These are phyloP conservation scores for Luperina testacea DNA, from an alignment of 2,888 invertebrate genomes.

Conservation along the genomic window DNA sequence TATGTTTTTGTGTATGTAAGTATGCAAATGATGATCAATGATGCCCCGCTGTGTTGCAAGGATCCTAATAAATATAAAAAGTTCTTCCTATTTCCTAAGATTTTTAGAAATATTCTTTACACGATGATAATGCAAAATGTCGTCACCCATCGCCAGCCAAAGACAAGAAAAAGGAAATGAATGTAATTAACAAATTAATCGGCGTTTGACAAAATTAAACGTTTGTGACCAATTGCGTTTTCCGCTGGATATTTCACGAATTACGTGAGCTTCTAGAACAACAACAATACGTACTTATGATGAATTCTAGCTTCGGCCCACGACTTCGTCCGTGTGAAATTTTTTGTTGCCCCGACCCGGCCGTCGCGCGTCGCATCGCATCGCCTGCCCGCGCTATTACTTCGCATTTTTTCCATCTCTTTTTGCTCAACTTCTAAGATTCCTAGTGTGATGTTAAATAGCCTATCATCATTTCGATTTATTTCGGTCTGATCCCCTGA, in stretches of 20 bases:
- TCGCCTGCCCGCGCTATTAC: too few species aligned
- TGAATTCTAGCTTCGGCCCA: too few species aligned
- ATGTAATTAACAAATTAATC: slow-evolving; percentile 45
- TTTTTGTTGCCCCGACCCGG: too few species aligned
- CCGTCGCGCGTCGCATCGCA: too few species aligned
- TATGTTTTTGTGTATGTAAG: too few species aligned
- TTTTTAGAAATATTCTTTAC: slow-evolving; percentile 13
- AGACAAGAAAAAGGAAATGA: slow-evolving; percentile 51
- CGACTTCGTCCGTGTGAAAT: too few species aligned
- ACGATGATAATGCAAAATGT: slow-evolving; percentile 33
- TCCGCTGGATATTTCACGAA: slow-evolving; percentile 32
- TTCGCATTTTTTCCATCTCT: too few species aligned
- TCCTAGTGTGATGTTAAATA: too few species aligned
- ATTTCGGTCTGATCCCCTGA: too few species aligned
- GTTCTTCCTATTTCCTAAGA: background rate
- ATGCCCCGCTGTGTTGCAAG: background rate
- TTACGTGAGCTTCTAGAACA: slow-evolving; percentile 8
- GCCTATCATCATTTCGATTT: too few species aligned
- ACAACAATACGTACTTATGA: background rate
- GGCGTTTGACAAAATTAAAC: slow-evolving; percentile 37
- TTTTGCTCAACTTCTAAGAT: too few species aligned
- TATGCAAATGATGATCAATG: background rate
- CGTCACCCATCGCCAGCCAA: slow-evolving; percentile 37
- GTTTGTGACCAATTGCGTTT: slow-evolving; percentile 45
- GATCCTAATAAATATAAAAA: background rate